Evolutionary conservation across 2,113 vertebrate genomes (phyloP).

Genomic region (Acanthisitta chloris): DNA sequence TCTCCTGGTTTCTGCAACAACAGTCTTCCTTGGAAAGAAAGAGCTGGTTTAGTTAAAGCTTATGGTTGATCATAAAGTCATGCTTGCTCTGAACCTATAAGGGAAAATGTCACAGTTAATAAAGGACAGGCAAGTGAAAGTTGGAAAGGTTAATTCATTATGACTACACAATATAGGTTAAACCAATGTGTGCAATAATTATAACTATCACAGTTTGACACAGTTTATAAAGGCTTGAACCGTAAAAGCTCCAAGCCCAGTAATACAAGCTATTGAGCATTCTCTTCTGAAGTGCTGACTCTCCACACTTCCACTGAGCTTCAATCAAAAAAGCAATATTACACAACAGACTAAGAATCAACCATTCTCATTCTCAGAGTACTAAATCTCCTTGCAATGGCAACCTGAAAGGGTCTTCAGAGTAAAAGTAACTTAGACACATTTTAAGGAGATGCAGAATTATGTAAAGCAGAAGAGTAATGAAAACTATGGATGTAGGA

Average conservation of each 20-base stretch:
- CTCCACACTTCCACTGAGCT: not conserved
- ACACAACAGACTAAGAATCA: not conserved
- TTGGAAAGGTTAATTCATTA: slow-evolving; percentile 40
- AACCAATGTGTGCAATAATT: slow-evolving; percentile 33
- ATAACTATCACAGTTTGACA: slow-evolving; percentile 26
- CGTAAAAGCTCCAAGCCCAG: not conserved
- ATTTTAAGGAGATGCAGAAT: not conserved
- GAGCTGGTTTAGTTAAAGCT: not conserved
- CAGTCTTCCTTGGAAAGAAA: not conserved
- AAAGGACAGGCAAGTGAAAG: slow-evolving; percentile 28
- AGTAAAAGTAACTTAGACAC: not conserved
- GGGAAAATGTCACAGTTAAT: slow-evolving; percentile 62
- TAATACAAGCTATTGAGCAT: not conserved
- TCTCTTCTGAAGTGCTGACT: not conserved
- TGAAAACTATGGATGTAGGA: not conserved
- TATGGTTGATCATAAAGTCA: slow-evolving; percentile 22
- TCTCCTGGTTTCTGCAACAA: slow-evolving; percentile 48
- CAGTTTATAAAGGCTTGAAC: slow-evolving; percentile 38
- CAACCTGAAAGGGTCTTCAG: not conserved
- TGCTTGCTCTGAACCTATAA: slow-evolving; percentile 51
- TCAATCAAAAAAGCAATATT: not conserved
- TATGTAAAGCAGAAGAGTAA: not conserved
- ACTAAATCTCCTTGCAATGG: not conserved
- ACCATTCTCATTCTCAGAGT: not conserved
- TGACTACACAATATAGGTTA: slow-evolving; percentile 5